Conservation (phyloP, 2,113 vertebrate genomes). For the Acrocephalus kingi region DNA sequence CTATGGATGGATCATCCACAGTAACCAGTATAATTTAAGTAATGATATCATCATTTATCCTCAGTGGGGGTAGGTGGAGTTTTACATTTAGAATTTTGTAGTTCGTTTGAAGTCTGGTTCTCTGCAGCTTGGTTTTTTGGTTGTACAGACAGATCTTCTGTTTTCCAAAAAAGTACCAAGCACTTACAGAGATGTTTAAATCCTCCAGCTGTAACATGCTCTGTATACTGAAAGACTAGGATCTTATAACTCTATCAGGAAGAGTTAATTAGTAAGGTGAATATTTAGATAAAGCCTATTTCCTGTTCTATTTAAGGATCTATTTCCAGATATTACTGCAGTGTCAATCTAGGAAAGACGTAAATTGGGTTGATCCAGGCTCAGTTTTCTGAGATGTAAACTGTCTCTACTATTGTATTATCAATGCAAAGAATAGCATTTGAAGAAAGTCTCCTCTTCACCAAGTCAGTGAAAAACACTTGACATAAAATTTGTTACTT, state of each 20-base stretch:
- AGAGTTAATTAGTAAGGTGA: neutral
- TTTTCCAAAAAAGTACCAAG: neutral
- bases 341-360: neutral
- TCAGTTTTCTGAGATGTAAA: neutral
- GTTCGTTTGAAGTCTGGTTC: neutral
- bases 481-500: neutral
- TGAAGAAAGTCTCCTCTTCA: neutral
- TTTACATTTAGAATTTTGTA: neutral
- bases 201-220: neutral
- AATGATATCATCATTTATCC: neutral
- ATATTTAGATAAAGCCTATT: conserved; percentile 3
- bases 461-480: neutral
- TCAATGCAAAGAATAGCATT: neutral
- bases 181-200: neutral
- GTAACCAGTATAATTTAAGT: neutral
- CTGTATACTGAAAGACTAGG: neutral
- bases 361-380: neutral
- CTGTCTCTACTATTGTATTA: neutral
- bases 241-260: neutral
- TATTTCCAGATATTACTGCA: neutral
- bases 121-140: neutral
- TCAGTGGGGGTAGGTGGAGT: neutral
- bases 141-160: neutral
- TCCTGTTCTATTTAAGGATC: neutral
- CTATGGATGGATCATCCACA: neutral